phyloP scores from a whole-genome alignment of 2,888 invertebrate species.

The Apotomis betuletana region DNA sequence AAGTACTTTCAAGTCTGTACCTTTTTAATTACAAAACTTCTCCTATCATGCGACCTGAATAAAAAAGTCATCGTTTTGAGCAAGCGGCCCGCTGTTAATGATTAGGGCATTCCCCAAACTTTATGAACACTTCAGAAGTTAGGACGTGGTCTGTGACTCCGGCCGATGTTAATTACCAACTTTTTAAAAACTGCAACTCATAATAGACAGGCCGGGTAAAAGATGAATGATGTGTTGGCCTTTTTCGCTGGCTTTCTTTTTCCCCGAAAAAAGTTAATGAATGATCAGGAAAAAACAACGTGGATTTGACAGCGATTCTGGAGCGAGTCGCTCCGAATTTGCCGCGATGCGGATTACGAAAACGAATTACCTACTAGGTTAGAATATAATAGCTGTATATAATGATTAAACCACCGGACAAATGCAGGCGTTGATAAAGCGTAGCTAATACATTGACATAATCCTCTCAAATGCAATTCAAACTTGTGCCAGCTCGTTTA shows the following conservation, averaged over 20 bases:
- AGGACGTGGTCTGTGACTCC: constrained; percentile 67
- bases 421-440: constrained; percentile 49
- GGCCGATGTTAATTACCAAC: constrained; percentile 80
- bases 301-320: constrained; percentile 54
- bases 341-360: constrained; percentile 26
- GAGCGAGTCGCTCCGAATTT: constrained; percentile 23
- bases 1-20: constrained; percentile 38
- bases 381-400: constrained; percentile 32
- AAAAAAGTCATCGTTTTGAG: constrained; percentile 50
- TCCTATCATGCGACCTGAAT: constrained; percentile 54
- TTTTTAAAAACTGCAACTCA: constrained; percentile 82
- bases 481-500: constrained; percentile 61
- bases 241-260: constrained; percentile 56
- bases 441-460: constrained; percentile 58
- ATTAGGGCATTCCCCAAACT: constrained; percentile 75
- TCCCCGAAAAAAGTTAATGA: constrained; percentile 56
- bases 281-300: constrained; percentile 58
- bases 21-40: constrained; percentile 59
- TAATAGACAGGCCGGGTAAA: constrained; percentile 78
- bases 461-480: constrained; percentile 62
- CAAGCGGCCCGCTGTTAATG: constrained; percentile 70
- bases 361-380: constrained; percentile 36
- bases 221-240: constrained; percentile 80
- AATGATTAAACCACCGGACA: constrained; percentile 29
- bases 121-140: constrained; percentile 77